Conservation (phyloP, 2,113 vertebrate species). For the Silurus meridionalis region DNA sequence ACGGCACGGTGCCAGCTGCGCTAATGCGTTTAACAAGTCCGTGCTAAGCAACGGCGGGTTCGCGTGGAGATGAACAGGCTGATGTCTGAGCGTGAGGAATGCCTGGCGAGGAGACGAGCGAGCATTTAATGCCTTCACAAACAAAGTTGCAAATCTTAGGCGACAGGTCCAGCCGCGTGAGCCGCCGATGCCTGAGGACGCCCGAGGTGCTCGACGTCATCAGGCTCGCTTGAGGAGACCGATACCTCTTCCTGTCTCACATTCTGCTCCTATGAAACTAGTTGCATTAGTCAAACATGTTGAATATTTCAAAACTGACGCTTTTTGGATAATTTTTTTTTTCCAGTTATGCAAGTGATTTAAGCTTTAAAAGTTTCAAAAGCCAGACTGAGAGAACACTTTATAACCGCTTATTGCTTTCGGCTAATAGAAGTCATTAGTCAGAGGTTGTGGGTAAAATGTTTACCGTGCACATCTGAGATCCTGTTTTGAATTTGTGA, state of each 20-base stretch:
- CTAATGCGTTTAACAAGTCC: constrained; percentile 68
- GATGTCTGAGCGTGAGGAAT: constrained; percentile 46
- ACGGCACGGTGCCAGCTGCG: constrained; percentile 62
- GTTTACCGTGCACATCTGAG: constrained; percentile 31
- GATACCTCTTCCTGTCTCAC: constrained; percentile 32
- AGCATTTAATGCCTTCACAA: constrained; percentile 69
- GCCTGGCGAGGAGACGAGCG: constrained; percentile 57
- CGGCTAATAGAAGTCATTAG: constrained; percentile 33
- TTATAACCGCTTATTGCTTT: constrained; percentile 33
- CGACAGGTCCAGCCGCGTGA: constrained; percentile 49
- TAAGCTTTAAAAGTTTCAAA: constrained; percentile 23
- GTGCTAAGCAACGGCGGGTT: constrained; percentile 61
- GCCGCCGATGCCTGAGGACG: background rate
- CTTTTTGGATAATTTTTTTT: background rate
- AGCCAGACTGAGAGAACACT: constrained; percentile 1
- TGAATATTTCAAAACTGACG: background rate
- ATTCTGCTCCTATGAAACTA: background rate
- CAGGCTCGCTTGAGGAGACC: constrained; percentile 20
- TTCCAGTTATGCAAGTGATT: constrained; percentile 18
- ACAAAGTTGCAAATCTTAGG: constrained; percentile 71
- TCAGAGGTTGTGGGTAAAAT: constrained; percentile 17
- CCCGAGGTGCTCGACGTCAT: background rate
- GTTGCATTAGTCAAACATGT: constrained; percentile 17
- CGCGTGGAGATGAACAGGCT: constrained; percentile 58
- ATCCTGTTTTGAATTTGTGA: constrained; percentile 6